A percentile compares a stretch with the other conserved stretches of the same genome.
These are phyloP conservation scores for Agrochola circellaris DNA, from an alignment of 2,888 invertebrate species.

Conservation along the genomic window DNA sequence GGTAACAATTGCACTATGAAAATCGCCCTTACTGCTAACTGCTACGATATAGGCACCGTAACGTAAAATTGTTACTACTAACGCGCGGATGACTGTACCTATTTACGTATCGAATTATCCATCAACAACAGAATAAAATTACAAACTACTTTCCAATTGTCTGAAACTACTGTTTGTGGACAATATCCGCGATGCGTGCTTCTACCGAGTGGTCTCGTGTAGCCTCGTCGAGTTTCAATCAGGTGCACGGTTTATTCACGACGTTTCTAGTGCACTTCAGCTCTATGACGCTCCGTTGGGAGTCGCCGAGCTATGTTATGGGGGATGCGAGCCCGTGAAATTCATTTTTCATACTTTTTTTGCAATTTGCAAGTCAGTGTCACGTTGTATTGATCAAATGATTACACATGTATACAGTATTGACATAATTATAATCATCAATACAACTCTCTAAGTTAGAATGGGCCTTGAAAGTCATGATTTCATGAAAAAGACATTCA, in stretches of 20 bases:
- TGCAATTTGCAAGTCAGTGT: not conserved
- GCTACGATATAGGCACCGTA: not conserved
- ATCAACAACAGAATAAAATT: not conserved
- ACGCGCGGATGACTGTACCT: not conserved
- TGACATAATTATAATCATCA: not conserved
- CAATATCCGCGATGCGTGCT: conserved; percentile 38
- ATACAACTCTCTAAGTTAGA: too few relatives aligned
- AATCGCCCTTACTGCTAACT: not conserved
- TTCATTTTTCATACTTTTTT: not conserved
- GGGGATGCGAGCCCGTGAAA: not conserved
- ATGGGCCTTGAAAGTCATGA: too few relatives aligned
- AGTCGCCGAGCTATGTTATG: conserved; percentile 22
- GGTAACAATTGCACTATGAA: not conserved
- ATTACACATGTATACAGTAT: not conserved
- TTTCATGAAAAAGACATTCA: too few relatives aligned
- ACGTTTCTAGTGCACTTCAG: conserved; percentile 65
- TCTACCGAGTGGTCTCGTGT: conserved; percentile 33
- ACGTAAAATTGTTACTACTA: not conserved
- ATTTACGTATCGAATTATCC: not conserved
- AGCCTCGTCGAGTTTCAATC: conserved; percentile 59
- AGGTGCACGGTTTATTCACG: conserved; percentile 63
- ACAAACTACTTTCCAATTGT: conserved; percentile 4
- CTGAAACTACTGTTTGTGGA: conserved; percentile 25
- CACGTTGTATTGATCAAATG: not conserved
- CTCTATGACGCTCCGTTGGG: conserved; percentile 41